phyloP scores from a whole-genome alignment of 2,888 invertebrate species.

The Eueremaeus valkanovi region DNA sequence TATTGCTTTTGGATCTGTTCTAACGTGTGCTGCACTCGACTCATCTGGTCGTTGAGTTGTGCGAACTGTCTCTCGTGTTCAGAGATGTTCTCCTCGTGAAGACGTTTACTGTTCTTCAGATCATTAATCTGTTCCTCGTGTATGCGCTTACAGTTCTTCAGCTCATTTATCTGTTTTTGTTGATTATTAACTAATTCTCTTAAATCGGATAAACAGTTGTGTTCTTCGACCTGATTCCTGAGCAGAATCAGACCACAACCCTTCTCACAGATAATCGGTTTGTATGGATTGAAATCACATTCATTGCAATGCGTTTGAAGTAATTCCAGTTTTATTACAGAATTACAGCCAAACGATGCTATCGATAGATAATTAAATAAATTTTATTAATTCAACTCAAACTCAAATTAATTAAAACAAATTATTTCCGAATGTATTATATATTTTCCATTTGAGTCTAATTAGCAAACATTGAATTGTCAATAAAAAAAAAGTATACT shows the following conservation, averaged over 20 bases:
- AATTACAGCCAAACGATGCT: conserved; percentile 75
- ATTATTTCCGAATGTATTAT: too few species aligned
- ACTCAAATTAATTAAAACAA: too few species aligned
- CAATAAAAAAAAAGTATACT: too few species aligned
- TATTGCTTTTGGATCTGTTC: conserved; percentile 29
- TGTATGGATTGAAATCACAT: conserved; percentile 89
- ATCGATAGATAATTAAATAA: background rate
- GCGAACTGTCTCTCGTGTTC: conserved; percentile 27
- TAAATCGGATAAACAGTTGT: conserved; percentile 86
- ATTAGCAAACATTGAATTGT: too few species aligned
- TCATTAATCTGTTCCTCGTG: conserved; percentile 37
- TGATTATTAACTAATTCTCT: conserved; percentile 77
- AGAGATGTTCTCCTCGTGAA: conserved; percentile 26
- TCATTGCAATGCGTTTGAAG: conserved; percentile 79
- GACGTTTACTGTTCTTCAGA: conserved; percentile 30
- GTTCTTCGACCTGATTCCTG: conserved; percentile 83
- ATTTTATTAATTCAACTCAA: too few species aligned
- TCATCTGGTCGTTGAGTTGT: conserved; percentile 11
- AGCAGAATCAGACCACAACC: conserved; percentile 92
- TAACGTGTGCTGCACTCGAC: conserved; percentile 21
- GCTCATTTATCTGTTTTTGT: conserved; percentile 75
- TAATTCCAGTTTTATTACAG: conserved; percentile 77
- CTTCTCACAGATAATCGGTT: conserved; percentile 85
- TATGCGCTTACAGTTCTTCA: conserved; percentile 21
- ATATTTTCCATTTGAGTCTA: too few species aligned